Evolutionary conservation across 1,140 invertebrate genomes (phyloP).

Genomic region (Tetragonula clypearis): DNA sequence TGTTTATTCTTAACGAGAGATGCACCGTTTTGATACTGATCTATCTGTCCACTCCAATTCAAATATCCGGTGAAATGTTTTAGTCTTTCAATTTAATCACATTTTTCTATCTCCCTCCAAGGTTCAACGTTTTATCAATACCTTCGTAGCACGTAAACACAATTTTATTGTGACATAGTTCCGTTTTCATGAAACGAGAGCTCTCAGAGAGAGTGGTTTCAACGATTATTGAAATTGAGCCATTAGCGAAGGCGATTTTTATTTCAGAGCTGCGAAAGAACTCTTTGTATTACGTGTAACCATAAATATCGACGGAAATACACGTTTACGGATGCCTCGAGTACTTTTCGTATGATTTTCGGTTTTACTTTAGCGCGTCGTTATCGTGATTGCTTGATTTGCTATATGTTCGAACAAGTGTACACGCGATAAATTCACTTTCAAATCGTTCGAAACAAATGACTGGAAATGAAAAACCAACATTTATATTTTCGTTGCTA

Average conservation of each 20-base stretch:
- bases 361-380: neutral
- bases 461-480: neutral
- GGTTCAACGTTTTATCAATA: conserved; percentile 22
- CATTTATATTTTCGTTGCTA: neutral
- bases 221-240: conserved; percentile 20
- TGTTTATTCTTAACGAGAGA: neutral
- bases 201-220: neutral
- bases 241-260: neutral
- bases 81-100: neutral
- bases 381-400: conserved; percentile 2
- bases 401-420: neutral
- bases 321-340: neutral
- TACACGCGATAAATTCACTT: neutral
- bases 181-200: neutral
- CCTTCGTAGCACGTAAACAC: neutral
- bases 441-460: neutral
- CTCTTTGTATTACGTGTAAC: neutral
- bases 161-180: conserved; percentile 34
- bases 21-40: neutral
- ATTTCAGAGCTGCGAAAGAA: neutral
- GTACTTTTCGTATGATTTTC: neutral
- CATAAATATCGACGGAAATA: neutral
- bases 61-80: conserved; percentile 12
- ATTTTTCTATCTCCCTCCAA: neutral
- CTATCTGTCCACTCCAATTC: neutral